Conservation (phyloP, 23 tunicate genomes). For the Halocynthia roretzi region DNA sequence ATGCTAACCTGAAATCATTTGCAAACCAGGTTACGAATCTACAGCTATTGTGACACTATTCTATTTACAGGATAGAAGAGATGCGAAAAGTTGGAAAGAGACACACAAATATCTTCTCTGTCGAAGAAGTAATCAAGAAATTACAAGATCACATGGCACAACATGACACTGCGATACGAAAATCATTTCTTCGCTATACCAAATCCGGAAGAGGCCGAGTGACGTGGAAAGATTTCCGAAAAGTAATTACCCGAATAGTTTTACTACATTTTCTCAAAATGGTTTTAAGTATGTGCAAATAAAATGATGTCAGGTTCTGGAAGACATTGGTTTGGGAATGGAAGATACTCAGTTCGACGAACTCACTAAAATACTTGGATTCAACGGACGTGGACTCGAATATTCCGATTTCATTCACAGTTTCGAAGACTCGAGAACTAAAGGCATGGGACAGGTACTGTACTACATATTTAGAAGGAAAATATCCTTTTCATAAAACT, state of each 20-base stretch:
- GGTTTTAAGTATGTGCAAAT: neutral
- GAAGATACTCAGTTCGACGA: constrained; percentile 63
- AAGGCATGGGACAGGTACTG: constrained; percentile 69
- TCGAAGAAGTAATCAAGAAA: constrained; percentile 43
- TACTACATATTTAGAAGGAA: neutral
- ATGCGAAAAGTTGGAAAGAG: constrained; percentile 26
- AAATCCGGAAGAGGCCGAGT: constrained; percentile 54
- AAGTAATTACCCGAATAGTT: constrained; percentile 22
- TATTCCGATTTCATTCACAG: constrained; percentile 65
- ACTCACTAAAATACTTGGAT: constrained; percentile 25
- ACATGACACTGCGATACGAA: constrained; percentile 71
- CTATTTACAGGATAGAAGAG: constrained; percentile 47
- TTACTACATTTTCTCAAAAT: neutral
- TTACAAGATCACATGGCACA: constrained; percentile 72
- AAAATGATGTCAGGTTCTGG: constrained; percentile 44
- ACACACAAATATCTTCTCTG: constrained; percentile 56
- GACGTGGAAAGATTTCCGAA: constrained; percentile 49
- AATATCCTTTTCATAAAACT: neutral
- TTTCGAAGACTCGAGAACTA: constrained; percentile 46
- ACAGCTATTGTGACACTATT: neutral
- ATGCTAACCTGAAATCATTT: no score
- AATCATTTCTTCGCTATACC: constrained; percentile 51
- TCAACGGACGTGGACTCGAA: constrained; percentile 42
- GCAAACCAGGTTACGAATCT: neutral
- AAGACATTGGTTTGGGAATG: constrained; percentile 83